Base-by-base conservation (phyloP, 2,113 vertebrate genomes). In the Microtus pennsylvanicus region DNA sequence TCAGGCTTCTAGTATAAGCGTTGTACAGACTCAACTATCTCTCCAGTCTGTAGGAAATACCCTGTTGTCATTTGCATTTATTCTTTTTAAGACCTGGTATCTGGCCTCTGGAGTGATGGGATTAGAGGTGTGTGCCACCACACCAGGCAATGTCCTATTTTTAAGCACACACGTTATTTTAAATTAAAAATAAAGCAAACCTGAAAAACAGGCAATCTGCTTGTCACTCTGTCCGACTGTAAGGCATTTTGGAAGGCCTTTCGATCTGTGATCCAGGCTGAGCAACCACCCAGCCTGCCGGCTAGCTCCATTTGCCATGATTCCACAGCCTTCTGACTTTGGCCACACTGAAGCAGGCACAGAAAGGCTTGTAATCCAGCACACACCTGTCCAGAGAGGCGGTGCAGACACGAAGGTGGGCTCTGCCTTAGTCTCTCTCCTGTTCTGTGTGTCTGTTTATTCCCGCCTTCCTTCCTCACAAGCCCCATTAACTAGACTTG, bases 241-340 rank as follows among this genome's bases (percentile, higher is more conserved):
- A 17, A 17, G 17, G 5, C 5, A 17, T 21, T 26, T 14, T 0
- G 42, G 87, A 30, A 94, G n/a, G n/a, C 7, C 0, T 42, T 4
- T 2, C 0, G 24, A 24, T 1, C 8, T 30, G 4, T 3, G 38
- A 1, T 5, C 10, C 8, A 3, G 24, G 7, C 1, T 85, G 12
- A n/a, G 28, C 10, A 65, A n/a, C 76, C 14, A 42, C 12, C 1
- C 22, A 3, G 17, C 9, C 69, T 69, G 9, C 3, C 1, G n/a
- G 47, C 19, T 13, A 22, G n/a, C 28, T 33, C 14, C 4, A 0
- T 1, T 9, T 69, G 24, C 89, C 72, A 28, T 26, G 3, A 67
- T 9, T 10, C 52, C 72, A 14, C 12, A 3, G 19, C 17, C 76
- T 45, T n/a, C 38, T 5, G 69, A 38, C 33, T 33, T 63, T 4